Percentiles rank a stretch among this genome's conserved stretches.
These are phyloP conservation scores for Pseudomugil tenellus DNA, from an alignment of 2,797 vertebrate species.

Conservation along the genomic window DNA sequence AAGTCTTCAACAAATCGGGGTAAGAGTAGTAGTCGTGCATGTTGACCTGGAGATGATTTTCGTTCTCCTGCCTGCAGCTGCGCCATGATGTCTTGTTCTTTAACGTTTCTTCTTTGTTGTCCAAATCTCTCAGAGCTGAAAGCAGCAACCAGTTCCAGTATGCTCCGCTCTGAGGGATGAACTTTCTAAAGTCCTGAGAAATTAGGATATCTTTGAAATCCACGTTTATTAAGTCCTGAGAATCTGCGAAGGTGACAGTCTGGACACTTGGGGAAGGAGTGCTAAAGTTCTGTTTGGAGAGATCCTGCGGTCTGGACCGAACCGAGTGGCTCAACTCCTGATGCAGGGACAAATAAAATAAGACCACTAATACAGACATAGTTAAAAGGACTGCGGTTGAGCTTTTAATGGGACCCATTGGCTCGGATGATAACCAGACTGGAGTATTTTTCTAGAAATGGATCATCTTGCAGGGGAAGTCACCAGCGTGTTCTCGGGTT, in stretches of 20 bases:
- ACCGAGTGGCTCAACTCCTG: background rate
- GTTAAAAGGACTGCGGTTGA: slow-evolving; percentile 42
- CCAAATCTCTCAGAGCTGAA: slow-evolving; percentile 53
- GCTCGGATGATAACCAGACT: background rate
- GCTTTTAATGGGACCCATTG: slow-evolving; percentile 48
- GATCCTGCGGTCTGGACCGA: background rate
- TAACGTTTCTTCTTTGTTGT: background rate
- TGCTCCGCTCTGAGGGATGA: slow-evolving; percentile 67
- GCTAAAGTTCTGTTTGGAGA: rapidly evolving
- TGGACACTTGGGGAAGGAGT: rapidly evolving
- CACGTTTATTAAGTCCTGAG: background rate
- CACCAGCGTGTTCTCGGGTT: slow-evolving; percentile 22
- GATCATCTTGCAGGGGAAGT: slow-evolving; percentile 28
- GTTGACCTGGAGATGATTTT: slow-evolving; percentile 67
- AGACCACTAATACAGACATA: slow-evolving; percentile 42
- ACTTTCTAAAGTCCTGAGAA: slow-evolving; percentile 49
- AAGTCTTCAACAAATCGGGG: slow-evolving; percentile 74
- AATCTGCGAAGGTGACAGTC: background rate
- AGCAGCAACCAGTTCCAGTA: slow-evolving; percentile 88
- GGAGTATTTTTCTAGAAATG: background rate
- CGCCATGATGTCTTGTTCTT: background rate
- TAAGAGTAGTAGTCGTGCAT: slow-evolving; percentile 80
- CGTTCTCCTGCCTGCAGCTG: slow-evolving; percentile 48
- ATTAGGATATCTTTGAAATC: slow-evolving; percentile 33
- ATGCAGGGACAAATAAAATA: slow-evolving; percentile 55